Base-by-base conservation (phyloP, 2,113 vertebrate genomes). In the Nothocercus julius region DNA sequence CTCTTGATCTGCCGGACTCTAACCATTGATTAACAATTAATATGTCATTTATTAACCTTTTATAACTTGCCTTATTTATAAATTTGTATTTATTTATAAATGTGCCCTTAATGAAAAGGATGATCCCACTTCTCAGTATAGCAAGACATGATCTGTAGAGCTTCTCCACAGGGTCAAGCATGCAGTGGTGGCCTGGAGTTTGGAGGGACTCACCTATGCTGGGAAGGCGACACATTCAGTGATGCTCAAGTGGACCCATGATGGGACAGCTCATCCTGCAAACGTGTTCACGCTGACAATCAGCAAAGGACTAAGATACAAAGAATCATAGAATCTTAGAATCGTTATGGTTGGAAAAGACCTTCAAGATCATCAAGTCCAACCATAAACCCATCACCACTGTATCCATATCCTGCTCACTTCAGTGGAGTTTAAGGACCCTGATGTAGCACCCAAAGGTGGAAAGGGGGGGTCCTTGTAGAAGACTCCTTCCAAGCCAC, bases 1-100 rank as follows among this genome's bases (percentile, higher is more conserved):
- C 56, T 51, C 78, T 38, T 70, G 83, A 49, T 27, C 53, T 56
- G 38, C 58, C 68, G 53, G 58, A 56, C 38, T 82, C 3, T 77
- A 77, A 63, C 30, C 1, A 75, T 28, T 1, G 1, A 75, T 64
- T 49, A 92, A 34, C 42, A 34, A 67, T 30, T 81, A 59, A 68
- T 32, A 89, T 93, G 42, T 69, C 8, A 61, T 53, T 81, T 76
- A 87, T 89, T 68, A 83, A 85, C 24, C 24, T 66, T 89, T 88
- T 54, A 36, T 21, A 80, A 61, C 34, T 87, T 81, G n/a, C 14
- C 9, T 56, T 34, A 62, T n/a, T 62, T 76, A 2, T 69, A 20
- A 1, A 10, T 8, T 22, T 69, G 2, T 75, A 20, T 54, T 54
- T 54, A 54, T 54, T 62, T 76, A 3, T 75, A 20, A 1, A 9